Percentiles rank a stretch among this genome's conserved stretches.
phyloP scores from a whole-genome alignment of 2,113 vertebrate species.

The Microcebus ravelobensis region DNA sequence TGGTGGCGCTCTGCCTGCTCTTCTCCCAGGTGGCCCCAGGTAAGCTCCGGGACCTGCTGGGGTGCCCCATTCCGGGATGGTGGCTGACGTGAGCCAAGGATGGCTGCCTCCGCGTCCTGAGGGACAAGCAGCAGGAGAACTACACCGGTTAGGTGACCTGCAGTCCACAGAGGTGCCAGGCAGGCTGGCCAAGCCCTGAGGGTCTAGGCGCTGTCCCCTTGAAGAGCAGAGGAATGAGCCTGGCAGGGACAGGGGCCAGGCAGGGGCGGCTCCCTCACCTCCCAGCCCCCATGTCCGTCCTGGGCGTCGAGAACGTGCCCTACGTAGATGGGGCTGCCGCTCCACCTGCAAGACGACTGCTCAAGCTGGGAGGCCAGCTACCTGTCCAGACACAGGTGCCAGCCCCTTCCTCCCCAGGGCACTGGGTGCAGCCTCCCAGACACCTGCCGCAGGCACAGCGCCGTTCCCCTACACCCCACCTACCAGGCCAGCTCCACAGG shows the following conservation, averaged over 20 bases:
- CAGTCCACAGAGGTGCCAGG: too few species aligned
- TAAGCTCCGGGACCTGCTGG: background rate
- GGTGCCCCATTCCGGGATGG: rapidly evolving
- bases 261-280: background rate
- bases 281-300: background rate
- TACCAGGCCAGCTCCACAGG: background rate
- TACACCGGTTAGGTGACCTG: too few species aligned
- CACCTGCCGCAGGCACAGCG: background rate
- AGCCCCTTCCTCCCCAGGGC: background rate
- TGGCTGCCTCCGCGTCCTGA: too few species aligned
- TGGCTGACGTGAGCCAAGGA: too few species aligned
- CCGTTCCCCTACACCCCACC: background rate
- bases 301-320: background rate
- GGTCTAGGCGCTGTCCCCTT: too few species aligned
- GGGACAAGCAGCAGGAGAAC: too few species aligned
- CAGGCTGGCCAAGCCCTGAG: too few species aligned
- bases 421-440: background rate
- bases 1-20: constrained; percentile 22
- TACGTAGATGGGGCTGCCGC: background rate
- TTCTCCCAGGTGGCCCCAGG: background rate
- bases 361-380: background rate
- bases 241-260: rapidly evolving
- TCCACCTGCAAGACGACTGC: background rate
- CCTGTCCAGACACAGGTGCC: background rate
- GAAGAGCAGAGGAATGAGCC: too few species aligned